Evolutionary conservation across 2,888 invertebrate species (phyloP).

Genomic region (Melipona beecheii): DNA sequence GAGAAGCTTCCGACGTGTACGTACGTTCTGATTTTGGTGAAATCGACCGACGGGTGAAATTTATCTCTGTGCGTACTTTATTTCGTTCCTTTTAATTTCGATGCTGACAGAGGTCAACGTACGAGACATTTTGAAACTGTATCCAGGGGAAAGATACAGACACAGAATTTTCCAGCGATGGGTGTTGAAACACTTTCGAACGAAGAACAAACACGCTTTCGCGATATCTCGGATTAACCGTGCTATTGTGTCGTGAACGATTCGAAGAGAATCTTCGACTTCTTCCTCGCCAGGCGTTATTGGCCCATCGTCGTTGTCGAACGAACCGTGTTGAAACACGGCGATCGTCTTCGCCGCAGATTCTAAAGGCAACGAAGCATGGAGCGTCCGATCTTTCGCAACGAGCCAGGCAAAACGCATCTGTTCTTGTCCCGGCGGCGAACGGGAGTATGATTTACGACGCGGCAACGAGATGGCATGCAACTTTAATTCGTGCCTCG

Average conservation of each 20-base stretch:
- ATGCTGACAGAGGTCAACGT: not conserved
- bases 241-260: constrained; percentile 30
- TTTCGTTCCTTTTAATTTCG: not conserved
- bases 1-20: not conserved
- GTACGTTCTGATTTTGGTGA: not conserved
- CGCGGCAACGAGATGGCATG: constrained; percentile 23
- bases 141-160: not conserved
- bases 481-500: constrained; percentile 31
- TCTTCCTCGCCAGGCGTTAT: constrained; percentile 7
- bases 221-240: constrained; percentile 36
- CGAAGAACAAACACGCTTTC: constrained; percentile 33
- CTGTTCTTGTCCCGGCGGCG: constrained; percentile 43
- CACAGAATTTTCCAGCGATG: not conserved
- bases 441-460: constrained; percentile 53
- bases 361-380: constrained; percentile 42
- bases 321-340: constrained; percentile 23
- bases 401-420: constrained; percentile 51
- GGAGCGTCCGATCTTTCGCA: constrained; percentile 62
- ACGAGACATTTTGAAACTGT: not conserved
- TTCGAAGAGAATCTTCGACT: constrained; percentile 11
- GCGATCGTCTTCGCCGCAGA: not conserved
- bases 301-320: not conserved
- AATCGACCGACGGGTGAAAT: not conserved
- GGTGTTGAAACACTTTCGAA: not conserved
- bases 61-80: not conserved